Percentiles rank a stretch among this genome's conserved stretches.
phyloP scores from a whole-genome alignment of 2,888 invertebrate species.

The Macroteleia sp. region DNA sequence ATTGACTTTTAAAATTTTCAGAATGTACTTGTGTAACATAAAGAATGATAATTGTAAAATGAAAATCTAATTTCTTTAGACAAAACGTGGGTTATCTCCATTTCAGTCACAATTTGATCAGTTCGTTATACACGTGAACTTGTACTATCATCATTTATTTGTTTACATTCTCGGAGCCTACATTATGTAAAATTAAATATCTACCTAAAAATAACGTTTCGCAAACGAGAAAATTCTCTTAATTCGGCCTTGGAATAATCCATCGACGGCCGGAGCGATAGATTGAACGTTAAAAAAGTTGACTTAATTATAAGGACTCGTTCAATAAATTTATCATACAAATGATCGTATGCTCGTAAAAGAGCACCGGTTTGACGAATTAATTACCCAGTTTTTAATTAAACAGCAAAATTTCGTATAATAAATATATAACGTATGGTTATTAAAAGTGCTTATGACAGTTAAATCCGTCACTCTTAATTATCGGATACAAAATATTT shows the following conservation, averaged over 20 bases:
- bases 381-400: slow-evolving; percentile 29
- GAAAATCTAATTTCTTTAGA: no score
- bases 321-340: slow-evolving; percentile 26
- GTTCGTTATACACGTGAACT: no score
- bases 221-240: slow-evolving; percentile 9
- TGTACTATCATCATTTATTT: no score
- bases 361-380: slow-evolving; percentile 24
- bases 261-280: slow-evolving; percentile 47
- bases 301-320: slow-evolving; percentile 12
- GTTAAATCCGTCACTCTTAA: background rate
- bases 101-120: no score
- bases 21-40: no score
- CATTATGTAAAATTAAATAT: no score
- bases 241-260: slow-evolving; percentile 53
- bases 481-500: slow-evolving; percentile 30
- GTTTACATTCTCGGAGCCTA: no score
- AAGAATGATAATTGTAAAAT: no score
- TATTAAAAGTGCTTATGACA: slow-evolving; percentile 30
- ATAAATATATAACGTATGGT: slow-evolving; percentile 10
- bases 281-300: slow-evolving; percentile 26
- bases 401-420: slow-evolving; percentile 20
- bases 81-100: no score
- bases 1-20: no score
- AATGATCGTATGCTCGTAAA: slow-evolving; percentile 13
- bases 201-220: background rate